Evolutionary conservation across 1,140 invertebrate genomes (phyloP), one percentile per base, ranked within the genome.

Genomic region (Agrypnia vestita): DNA sequence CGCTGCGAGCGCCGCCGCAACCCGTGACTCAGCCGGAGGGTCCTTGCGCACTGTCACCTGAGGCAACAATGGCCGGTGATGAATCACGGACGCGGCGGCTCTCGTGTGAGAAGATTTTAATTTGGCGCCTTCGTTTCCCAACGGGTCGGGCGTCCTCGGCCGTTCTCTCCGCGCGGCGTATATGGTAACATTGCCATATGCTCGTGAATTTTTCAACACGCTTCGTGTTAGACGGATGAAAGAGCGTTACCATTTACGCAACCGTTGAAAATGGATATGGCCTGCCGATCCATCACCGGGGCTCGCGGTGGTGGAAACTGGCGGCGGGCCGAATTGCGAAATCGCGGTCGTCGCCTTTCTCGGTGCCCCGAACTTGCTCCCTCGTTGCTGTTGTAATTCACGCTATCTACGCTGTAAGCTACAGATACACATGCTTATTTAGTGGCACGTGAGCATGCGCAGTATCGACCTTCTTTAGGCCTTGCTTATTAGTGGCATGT

Each of bases 151-250:
- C 46, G 64, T 19, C 64, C n/a, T 69, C 44, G n/a, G 64, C 64
- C 64, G 46, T 69, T 69, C 64, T 69, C 64, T 43, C 19, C 11
- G 19, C 17, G 17, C 12, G 25, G 12, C 64, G 0, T 69, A 69
- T 69, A 69, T 69, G 64, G 64, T 69, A 69, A 46, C 64, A 69
- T 69, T 69, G 64, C 64, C 64, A 69, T 69, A 69, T 69, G 64
- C 21, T 21, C n/a, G 64, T 17, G 43, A 19, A 46, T 69, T 69
- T 69, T 64, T 69, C 15, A 10, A 64, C 61, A 21, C 9, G 61
- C 49, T 51, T 51, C 49, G 49, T 51, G 8, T 51, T 51, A 51
- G 49, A 51, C 8, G n/a, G n/a, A 51, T 13, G 49, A 51, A 51
- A 51, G 8, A 51, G 8, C 8, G 49, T 13, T 51, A 51, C 49